Base-by-base conservation (phyloP, 2,113 vertebrate species). In the Aspidoscelis tigris region DNA sequence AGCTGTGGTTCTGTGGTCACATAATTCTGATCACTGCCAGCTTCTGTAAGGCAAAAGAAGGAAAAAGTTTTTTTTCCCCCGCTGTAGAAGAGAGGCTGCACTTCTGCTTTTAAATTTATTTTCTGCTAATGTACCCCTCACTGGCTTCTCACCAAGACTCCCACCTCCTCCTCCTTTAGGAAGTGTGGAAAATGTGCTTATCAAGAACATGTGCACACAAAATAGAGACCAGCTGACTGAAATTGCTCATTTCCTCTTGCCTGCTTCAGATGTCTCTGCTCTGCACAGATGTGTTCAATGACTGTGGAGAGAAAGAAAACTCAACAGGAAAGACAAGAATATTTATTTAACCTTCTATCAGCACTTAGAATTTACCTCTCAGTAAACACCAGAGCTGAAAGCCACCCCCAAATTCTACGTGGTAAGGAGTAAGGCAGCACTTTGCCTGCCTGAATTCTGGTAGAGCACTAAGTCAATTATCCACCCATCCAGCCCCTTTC, bases 1-100 rank as follows among this genome's bases (percentile, higher is more conserved):
- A 99, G 96, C 78, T 98, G 97, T 64, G 97, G 98, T 90, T 99
- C 98, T 0, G 98, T 96, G 0, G 97, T 98, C 90, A 98, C 97
- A 1, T 98, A 98, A 89, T 98, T 97, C 86, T 99, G 98, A 39
- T 96, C 97, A 0, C 98, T 98, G 87, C 97, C 96, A 1, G 93
- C 87, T 82, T 99, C 98, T 99, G 95, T 3, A 91, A 85, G 47
- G 11, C 12, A 68, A 69, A 93, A 24, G 89, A 71, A 41, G 83
- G 44, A 58, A 43, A 7, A 87, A 83, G 64, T 61, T 8, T 0
- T 24, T 44, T 76, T 76, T 33, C 33, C 33, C 33, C 33, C 1
- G 33, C 21, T 3, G 2, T 1, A 6, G 1, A 81, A 61, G 83
- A 7, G 85, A 7, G 10, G 43, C 2, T 10, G 41, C 47, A 78